Evolutionary conservation across 2,113 vertebrate genomes (phyloP).

Genomic region (Phalacrocorax pelagicus): DNA sequence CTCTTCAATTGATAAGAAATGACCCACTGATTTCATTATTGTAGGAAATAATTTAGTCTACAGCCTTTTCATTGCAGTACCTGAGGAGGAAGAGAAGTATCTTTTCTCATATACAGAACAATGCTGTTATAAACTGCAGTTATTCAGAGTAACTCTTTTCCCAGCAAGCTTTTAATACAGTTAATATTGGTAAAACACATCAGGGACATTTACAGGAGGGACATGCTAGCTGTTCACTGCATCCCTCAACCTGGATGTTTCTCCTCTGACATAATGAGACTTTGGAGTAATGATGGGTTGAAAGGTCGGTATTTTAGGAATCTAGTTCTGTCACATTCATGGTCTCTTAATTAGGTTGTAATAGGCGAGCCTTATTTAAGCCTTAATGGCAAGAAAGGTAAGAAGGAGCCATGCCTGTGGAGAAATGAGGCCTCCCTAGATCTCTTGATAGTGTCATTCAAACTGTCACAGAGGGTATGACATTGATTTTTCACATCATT

Average conservation of each 20-base stretch:
- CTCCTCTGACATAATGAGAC: background rate
- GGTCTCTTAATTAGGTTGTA: background rate
- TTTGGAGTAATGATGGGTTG: background rate
- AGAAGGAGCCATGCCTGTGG: background rate
- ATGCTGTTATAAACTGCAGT: background rate
- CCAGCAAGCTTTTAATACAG: background rate
- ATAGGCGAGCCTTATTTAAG: background rate
- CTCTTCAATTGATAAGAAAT: background rate
- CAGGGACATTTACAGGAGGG: background rate
- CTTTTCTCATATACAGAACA: background rate
- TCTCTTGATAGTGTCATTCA: background rate
- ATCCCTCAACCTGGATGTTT: background rate
- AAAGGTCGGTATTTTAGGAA: background rate
- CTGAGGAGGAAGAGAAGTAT: background rate
- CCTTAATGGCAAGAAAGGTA: background rate
- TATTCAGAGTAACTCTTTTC: background rate
- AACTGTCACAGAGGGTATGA: background rate
- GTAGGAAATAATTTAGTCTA: background rate
- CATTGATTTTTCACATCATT: background rate
- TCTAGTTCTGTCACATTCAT: background rate
- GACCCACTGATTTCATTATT: background rate
- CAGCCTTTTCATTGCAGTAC: background rate
- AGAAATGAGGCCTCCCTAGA: background rate
- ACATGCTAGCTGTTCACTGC: background rate
- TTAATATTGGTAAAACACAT: background rate